Evolutionary conservation across 2,888 invertebrate species (phyloP), one percentile per base, ranked within the genome.

Genomic region (Aphidius colemani): DNA sequence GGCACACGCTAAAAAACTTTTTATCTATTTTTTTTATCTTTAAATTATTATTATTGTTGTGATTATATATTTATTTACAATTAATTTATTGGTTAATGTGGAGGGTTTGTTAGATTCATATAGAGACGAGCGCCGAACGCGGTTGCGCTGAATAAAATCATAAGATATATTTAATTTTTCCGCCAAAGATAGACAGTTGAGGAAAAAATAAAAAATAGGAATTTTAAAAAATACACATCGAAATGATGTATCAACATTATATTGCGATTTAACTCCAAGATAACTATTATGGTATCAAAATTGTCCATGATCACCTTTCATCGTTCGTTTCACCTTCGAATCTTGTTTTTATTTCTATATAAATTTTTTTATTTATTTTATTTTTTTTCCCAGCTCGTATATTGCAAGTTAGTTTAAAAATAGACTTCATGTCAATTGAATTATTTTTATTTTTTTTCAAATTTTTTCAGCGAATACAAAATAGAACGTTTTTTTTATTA

Each of bases 141-240:
- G 18, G 68, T 66, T 65, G 59, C 59, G 50, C 53, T 58, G 64
- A 57, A 45, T 59, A 70, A 66, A 69, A 70, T 69, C 69, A 67
- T 53, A 67, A 66, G 69, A 70, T 70, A 70, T 70, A 67, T 72
- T 73, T 71, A 76, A 76, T 76, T 76, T 76, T 75, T 75, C 74
- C 7, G 59, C 76, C 76, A 66, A 76, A 76, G 71, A 76, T 74
- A 76, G 76, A 57, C 68, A 70, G 11, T 41, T 53, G 39, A 30
- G 18, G 7, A 57, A 57, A 46, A 51, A 51, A 53, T 30, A 8
- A 53, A 39, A 56, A 44, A 55, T 5, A 8, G 3, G 13, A 44
- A 30, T 30, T 30, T 30, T 30, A 30, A 30, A 30, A 30, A 30
- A 30, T 30, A 30, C 5, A 30, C 30, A 30, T 30, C 30, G 30